These are phyloP conservation scores for Drosophila baimaii DNA, from an alignment of 1,140 invertebrate species.

Conservation along the genomic window DNA sequence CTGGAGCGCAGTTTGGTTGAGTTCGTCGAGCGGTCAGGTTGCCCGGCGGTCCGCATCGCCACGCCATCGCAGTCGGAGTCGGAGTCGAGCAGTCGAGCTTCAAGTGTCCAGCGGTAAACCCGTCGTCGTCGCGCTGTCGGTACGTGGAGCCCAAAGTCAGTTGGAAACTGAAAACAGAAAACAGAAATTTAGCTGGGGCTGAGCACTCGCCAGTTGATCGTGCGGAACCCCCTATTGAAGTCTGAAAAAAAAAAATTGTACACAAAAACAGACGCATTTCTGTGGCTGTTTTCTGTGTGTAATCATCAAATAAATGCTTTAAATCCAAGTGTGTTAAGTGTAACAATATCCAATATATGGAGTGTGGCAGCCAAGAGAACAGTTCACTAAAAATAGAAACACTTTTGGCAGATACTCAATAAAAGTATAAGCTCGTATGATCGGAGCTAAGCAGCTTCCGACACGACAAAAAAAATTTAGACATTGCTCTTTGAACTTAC, in stretches of 20 bases:
- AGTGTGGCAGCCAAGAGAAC: slow-evolving; percentile 11
- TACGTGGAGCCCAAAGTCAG: slow-evolving; percentile 25
- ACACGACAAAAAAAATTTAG: not conserved
- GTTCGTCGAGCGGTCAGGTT: slow-evolving; percentile 67
- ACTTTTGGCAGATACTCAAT: slow-evolving; percentile 12
- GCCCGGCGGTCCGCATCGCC: slow-evolving; percentile 36
- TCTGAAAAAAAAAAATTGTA: slow-evolving; percentile 24
- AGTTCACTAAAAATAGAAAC: slow-evolving; percentile 15
- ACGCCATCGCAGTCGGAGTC: slow-evolving; percentile 32
- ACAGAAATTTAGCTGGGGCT: slow-evolving; percentile 29
- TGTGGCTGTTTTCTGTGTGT: slow-evolving; percentile 48
- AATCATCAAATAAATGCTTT: slow-evolving; percentile 49
- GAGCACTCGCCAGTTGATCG: slow-evolving; percentile 57
- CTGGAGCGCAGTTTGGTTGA: slow-evolving; percentile 73
- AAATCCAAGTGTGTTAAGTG: slow-evolving; percentile 52
- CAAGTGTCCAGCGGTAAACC: slow-evolving; percentile 48
- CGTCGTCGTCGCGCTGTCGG: slow-evolving; percentile 53
- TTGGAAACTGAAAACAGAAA: slow-evolving; percentile 9
- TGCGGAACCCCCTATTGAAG: slow-evolving; percentile 53
- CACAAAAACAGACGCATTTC: slow-evolving; percentile 42
- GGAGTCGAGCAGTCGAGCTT: slow-evolving; percentile 52
- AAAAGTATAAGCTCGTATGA: slow-evolving; percentile 7
- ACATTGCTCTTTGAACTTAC: slow-evolving; percentile 1
- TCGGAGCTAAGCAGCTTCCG: slow-evolving; percentile 9
- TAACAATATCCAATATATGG: slow-evolving; percentile 7